Percentiles rank a stretch among this genome's conserved stretches.
These are phyloP conservation scores for Tenthredo livida DNA, from an alignment of 2,888 invertebrate genomes.

Conservation along the genomic window DNA sequence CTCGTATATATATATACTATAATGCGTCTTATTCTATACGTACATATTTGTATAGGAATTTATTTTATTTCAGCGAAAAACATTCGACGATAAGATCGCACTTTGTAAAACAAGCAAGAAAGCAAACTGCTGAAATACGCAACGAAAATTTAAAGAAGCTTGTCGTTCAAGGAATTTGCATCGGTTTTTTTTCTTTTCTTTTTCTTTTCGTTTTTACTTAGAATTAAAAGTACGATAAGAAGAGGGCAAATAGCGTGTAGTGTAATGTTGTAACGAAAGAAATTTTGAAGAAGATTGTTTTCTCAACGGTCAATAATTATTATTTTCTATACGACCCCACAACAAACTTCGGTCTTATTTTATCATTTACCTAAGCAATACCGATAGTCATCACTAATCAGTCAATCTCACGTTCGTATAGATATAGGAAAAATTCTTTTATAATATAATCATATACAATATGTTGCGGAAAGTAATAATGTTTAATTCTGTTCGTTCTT, in stretches of 20 bases:
- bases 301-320: background rate
- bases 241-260: background rate
- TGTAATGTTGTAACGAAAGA: background rate
- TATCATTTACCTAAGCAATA: background rate
- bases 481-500: background rate
- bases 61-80: constrained; percentile 1
- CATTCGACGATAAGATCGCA: constrained; percentile 9
- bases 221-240: constrained; percentile 10
- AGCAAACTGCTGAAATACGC: background rate
- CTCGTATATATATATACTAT: background rate
- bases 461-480: background rate
- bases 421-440: background rate
- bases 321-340: background rate
- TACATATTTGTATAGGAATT: background rate
- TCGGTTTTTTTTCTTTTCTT: background rate
- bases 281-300: constrained; percentile 22
- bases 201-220: background rate
- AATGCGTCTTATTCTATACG: background rate
- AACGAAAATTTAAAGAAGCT: background rate
- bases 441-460: background rate
- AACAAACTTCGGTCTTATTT: background rate
- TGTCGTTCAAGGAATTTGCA: constrained; percentile 1
- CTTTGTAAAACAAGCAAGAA: background rate
- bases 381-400: background rate
- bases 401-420: background rate